Base-by-base conservation (phyloP, 2,797 vertebrate genomes). In the Streptopelia turtur region DNA sequence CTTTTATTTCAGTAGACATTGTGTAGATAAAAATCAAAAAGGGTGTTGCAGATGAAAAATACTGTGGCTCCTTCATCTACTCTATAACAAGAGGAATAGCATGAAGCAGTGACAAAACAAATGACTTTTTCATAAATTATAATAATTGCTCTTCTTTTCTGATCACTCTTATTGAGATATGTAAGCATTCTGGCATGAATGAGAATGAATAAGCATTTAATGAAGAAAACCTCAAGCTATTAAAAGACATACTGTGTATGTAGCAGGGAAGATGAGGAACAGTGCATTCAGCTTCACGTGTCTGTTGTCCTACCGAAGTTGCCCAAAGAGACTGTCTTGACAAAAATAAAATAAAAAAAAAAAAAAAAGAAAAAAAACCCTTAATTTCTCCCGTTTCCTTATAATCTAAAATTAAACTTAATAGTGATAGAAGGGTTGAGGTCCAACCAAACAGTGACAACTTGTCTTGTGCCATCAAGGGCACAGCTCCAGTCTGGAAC, bases 161-260 rank as follows among this genome's bases (percentile, higher is more conserved):
- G 43, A 50, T 94, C 60, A 64, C 25, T 94, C 11, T 37, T 89
- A 10, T 63, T 83, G 24, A 22, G 33, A 77, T 78, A 60, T 28
- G 12, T 59, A 84, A 88, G n/a, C 57, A 59, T 39, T 92, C 41
- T 85, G 79, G 41, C 31, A 86, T 27, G 55, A 77, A 37, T 2
- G 10, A 90, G 59, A 78, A 24, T 80, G 68, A 87, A 83, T 75
- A 89, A 57, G 37, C 9, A 87, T 65, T 93, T 89, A 76, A 83
- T 47, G 57, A 90, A 82, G 81, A 89, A 91, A 91, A 86, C 8
- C 14, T 86, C 55, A 91, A 86, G 22, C 65, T 93, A 37, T 87
- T 95, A 56, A 94, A 89, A 81, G 27, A 63, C 55, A 57, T 75
- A 20, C 24, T 86, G 65, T 25, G 45, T 75, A 75, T 33, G 31